phyloP scores from a whole-genome alignment of 2,888 invertebrate species.

The Tuberolachnus salignus region DNA sequence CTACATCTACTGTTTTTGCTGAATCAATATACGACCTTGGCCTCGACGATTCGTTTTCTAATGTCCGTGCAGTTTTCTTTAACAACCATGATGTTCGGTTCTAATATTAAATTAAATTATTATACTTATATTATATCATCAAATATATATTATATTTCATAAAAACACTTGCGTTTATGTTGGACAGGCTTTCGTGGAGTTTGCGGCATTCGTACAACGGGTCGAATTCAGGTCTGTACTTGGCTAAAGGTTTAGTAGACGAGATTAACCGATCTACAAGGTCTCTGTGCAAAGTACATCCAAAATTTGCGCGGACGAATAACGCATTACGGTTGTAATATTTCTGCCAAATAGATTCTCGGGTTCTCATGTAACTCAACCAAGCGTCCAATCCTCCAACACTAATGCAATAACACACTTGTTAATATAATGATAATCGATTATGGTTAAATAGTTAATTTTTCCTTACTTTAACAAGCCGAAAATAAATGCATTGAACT shows the following conservation, averaged over 20 bases:
- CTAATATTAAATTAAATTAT: conserved; percentile 8
- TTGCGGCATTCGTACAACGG: conserved; percentile 79
- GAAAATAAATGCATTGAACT: conserved; percentile 87
- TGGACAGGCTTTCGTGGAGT: conserved; percentile 76
- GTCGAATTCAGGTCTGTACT: conserved; percentile 81
- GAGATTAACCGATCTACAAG: conserved; percentile 76
- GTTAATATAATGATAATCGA: neutral
- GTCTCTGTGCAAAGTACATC: conserved; percentile 66
- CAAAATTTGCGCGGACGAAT: conserved; percentile 70
- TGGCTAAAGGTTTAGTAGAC: conserved; percentile 78
- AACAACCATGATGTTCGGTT: conserved; percentile 67
- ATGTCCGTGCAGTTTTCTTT: conserved; percentile 67
- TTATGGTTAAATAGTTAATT: neutral
- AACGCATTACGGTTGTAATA: conserved; percentile 81
- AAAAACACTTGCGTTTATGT: conserved; percentile 59
- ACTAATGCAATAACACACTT: conserved; percentile 63
- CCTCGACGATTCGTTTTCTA: conserved; percentile 65
- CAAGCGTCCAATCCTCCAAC: conserved; percentile 88
- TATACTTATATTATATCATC: neutral
- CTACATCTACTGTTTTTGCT: conserved; percentile 59
- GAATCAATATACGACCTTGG: conserved; percentile 76
- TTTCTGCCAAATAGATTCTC: conserved; percentile 79
- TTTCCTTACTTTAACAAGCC: conserved; percentile 79
- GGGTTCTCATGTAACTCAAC: conserved; percentile 83
- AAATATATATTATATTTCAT: neutral